A percentile compares a stretch with the other conserved stretches of the same genome.
Evolutionary conservation across 1,140 invertebrate species (phyloP).

Genomic region (Drosophila arizonae): DNA sequence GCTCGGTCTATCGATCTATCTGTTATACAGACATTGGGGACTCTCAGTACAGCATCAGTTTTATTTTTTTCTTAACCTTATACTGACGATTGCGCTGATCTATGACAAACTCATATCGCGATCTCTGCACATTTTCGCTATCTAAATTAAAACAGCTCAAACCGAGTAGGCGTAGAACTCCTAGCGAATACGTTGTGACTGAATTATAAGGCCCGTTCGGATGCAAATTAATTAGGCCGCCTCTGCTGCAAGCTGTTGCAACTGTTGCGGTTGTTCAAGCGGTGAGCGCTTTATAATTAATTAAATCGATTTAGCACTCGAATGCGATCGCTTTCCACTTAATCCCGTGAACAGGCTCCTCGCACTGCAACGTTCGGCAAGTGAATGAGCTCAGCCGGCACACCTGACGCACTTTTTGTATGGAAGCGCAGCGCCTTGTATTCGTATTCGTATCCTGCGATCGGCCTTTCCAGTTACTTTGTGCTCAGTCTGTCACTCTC

Average conservation of each 20-base stretch:
- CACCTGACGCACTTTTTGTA: slow-evolving; percentile 63
- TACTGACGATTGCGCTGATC: slow-evolving; percentile 82
- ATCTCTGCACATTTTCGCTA: slow-evolving; percentile 83
- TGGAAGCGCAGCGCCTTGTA: slow-evolving; percentile 12
- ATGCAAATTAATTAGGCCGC: slow-evolving; percentile 58
- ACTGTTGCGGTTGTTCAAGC: slow-evolving; percentile 41
- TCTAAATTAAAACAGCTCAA: slow-evolving; percentile 75
- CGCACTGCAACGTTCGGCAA: slow-evolving; percentile 42
- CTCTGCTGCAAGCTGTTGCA: slow-evolving; percentile 48
- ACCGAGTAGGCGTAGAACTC: slow-evolving; percentile 75
- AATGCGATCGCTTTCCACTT: background rate
- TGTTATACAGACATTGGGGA: slow-evolving; percentile 17
- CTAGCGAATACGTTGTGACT: slow-evolving; percentile 83
- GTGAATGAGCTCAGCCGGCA: slow-evolving; percentile 43
- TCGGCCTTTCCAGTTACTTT: slow-evolving; percentile 40
- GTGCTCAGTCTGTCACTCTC: slow-evolving; percentile 16
- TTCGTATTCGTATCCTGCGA: slow-evolving; percentile 56
- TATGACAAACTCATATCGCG: slow-evolving; percentile 83
- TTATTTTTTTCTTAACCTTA: slow-evolving; percentile 83
- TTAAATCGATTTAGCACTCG: background rate
- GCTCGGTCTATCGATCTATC: slow-evolving; percentile 4
- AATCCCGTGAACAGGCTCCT: slow-evolving; percentile 14
- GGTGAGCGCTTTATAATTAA: background rate
- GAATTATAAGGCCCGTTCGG: slow-evolving; percentile 70
- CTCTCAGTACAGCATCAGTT: slow-evolving; percentile 60